Conservation (phyloP, 2,113 vertebrate genomes). For the Typhlomys cinereus region DNA sequence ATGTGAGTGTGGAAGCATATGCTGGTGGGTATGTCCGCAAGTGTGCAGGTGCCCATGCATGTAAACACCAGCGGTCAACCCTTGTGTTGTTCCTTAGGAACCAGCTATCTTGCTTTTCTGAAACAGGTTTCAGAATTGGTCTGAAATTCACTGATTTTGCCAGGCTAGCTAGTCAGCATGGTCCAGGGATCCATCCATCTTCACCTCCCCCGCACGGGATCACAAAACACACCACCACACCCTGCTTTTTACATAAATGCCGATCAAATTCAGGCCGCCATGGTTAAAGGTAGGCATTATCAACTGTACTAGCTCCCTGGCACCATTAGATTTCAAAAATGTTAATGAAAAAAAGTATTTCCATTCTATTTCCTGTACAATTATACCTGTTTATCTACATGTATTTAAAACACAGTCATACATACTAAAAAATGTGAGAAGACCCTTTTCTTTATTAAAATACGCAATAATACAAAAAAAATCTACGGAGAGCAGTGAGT, state of each 20-base stretch:
- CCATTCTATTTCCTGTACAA: slow-evolving; percentile 2
- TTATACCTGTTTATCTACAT: neutral
- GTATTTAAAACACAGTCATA: slow-evolving; percentile 38
- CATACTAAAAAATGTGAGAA: slow-evolving; percentile 29
- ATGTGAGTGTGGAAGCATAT: neutral
- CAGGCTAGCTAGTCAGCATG: neutral
- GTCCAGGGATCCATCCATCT: neutral
- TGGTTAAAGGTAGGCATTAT: neutral
- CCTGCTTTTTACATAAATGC: neutral
- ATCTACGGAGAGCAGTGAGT: neutral
- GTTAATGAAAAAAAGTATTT: neutral
- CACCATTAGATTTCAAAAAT: neutral
- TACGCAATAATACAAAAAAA: neutral
- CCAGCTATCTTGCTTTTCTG: neutral
- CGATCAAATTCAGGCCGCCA: no score
- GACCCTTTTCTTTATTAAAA: slow-evolving; percentile 32
- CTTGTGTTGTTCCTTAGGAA: neutral
- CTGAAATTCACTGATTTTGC: neutral
- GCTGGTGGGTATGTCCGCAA: neutral
- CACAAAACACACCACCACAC: neutral
- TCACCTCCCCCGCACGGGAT: neutral
- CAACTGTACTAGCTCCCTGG: neutral
- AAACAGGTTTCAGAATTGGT: neutral
- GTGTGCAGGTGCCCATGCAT: neutral
- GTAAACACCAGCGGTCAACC: neutral